These are phyloP conservation scores for Parambassis ranga DNA, from an alignment of 2,797 vertebrate genomes.

Conservation along the genomic window DNA sequence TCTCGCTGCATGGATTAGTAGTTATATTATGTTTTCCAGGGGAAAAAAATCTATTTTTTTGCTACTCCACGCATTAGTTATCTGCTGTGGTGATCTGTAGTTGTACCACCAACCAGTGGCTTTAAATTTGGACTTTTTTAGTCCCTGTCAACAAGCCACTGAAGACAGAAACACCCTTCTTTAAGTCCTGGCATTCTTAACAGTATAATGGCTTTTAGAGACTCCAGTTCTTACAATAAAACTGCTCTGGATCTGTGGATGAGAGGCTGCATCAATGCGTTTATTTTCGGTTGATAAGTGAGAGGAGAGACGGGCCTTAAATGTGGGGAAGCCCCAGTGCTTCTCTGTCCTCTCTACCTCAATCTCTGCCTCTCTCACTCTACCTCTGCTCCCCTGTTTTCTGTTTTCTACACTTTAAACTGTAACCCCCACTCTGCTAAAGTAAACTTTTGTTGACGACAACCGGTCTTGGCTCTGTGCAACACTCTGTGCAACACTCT, in stretches of 20 bases:
- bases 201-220: neutral
- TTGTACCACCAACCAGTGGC: neutral
- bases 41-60: too few relatives aligned
- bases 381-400: constrained; percentile 37
- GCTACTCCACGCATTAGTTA: neutral
- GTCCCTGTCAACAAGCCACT: neutral
- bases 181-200: neutral
- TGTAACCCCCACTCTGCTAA: neutral
- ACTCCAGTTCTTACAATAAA: constrained; percentile 4
- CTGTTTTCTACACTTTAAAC: neutral
- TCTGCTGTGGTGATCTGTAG: neutral
- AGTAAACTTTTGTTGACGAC: neutral
- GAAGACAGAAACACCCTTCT: neutral
- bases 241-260: neutral
- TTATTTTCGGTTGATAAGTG: constrained; percentile 21
- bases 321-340: constrained; percentile 46
- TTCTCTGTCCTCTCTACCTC: constrained; percentile 66
- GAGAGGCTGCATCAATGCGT: neutral
- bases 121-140: constrained; percentile 1
- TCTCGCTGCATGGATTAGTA: neutral
- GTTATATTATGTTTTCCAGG: too few relatives aligned
- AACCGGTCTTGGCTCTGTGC: neutral
- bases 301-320: constrained; percentile 65
- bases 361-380: constrained; percentile 49
- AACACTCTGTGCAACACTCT: neutral